phyloP scores from a whole-genome alignment of 64 coral and sea anemone genomes.

The Astreopora myriophthalma region DNA sequence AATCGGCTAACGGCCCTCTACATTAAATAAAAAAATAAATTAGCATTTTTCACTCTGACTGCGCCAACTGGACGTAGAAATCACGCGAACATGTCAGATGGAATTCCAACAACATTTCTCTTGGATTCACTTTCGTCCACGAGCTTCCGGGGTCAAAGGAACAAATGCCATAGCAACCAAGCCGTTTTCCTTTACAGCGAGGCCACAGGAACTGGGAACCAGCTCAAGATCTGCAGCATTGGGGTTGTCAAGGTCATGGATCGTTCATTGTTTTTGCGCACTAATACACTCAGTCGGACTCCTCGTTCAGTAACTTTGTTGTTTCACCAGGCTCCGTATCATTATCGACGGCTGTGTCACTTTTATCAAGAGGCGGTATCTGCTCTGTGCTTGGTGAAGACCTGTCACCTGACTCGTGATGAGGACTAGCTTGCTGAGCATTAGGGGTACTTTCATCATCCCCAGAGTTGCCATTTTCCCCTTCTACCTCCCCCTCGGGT shows the following conservation, averaged over 20 bases:
- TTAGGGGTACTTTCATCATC: conserved; percentile 16
- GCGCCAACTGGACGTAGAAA: neutral
- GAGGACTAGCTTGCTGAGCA: neutral
- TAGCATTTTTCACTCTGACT: conserved; percentile 46
- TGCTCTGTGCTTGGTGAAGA: conserved; percentile 19
- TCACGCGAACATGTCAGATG: neutral
- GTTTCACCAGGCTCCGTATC: conserved; percentile 4
- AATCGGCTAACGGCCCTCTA: conserved; percentile 18
- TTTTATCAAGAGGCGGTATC: conserved; percentile 21
- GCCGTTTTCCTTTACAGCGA: neutral
- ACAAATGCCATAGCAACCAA: conserved; percentile 44
- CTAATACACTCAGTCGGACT: conserved; percentile 27
- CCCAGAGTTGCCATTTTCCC: conserved; percentile 26
- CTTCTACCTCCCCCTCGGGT: conserved; percentile 26
- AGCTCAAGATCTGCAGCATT: neutral
- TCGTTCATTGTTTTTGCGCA: neutral
- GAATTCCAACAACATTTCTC: neutral
- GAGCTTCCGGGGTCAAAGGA: neutral
- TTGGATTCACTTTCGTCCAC: neutral
- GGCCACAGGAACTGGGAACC: neutral
- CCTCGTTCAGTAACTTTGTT: conserved; percentile 33
- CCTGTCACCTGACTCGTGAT: neutral
- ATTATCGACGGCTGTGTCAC: conserved; percentile 7
- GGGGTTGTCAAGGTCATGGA: neutral
- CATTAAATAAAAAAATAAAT: conserved; percentile 61